Evolutionary conservation across 2,797 vertebrate genomes (phyloP), one percentile per base, ranked within the genome.

Genomic region (Rhabdophis nuchalis): DNA sequence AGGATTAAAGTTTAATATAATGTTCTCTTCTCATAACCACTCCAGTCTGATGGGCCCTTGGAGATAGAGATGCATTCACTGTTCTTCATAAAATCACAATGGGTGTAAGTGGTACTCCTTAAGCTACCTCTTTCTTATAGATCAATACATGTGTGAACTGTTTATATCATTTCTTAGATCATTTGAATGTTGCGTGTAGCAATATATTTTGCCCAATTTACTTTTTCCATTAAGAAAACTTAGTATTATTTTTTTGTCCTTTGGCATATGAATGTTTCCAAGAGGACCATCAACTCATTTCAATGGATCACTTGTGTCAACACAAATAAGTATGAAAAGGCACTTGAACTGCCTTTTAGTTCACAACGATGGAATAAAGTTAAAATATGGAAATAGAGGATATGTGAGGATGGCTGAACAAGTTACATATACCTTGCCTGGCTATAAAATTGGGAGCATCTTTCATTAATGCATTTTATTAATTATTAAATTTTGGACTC

Each of bases 41-140:
- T 94, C 91, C 90, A 13, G 91, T 93, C 10, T 85, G 61, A 54
- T 87, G 25, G 12, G 4, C 86, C 16, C 88, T 94, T 92, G 61
- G 2, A 87, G 52, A 94, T 58, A 92, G 46, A 0, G 87, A 23
- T 23, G 86, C 36, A 32, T 23, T 90, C 46, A 52, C 32, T 61
- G 5, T 87, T 32, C 6, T 0, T 60, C 0, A 18, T 46, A 12
- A 85, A 89, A 46, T 23, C 41, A 54, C 0, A 52, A 0, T 52
- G 87, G 32, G 82, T 46, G 0, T 14, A 93, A 93, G 89, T 56
- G 0, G 3, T 27, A 41, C 27, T 89, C 0, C 82, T 89, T 0
- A 93, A 91, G 85, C 23, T 16, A 3, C 58, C 72, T 20, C 46
- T 57, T 87, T 57, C 52, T 89, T 85, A 53, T 0, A 77, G 29